Base-by-base conservation (phyloP, 2,113 vertebrate species). In the Tenrec ecaudatus region DNA sequence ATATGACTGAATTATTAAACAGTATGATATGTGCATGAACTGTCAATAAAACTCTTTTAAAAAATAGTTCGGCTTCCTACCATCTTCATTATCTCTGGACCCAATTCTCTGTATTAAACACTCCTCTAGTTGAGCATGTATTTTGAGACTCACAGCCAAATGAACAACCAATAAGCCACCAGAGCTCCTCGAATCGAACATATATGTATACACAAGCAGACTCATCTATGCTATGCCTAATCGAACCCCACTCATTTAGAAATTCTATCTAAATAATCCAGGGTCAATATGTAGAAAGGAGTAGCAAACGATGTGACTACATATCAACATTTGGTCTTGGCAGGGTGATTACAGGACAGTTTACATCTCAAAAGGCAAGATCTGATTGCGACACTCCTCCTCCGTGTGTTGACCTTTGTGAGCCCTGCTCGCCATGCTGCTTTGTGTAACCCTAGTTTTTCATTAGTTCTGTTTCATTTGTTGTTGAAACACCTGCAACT, bases 241-340 rank as follows among this genome's bases (percentile, higher is more conserved):
- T 53, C 33, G 11, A 69, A 75, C 25, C 17, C 23, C 5, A 19
- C 73, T 47, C 22, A 68, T 38, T 91, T 90, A 79, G 85, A 84
- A 89, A 77, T 81, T n/a, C 79, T 19, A 31, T 84, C n/a, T 69
- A 88, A 81, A 86, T 80, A 78, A 90, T 71, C 60, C 19, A 88
- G 40, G 3, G 2, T 66, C 81, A 92, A 73, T 90, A 71, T 40
- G 86, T 40, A 36, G 66, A 53, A 53, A 53, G 9, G 47, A 53
- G 47, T 53, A 53, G 47, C 47, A 53, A 53, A 53, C 47, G 11
- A 53, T 53, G 47, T 53, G 47, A 53, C 47, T 53, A 53, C 47
- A 5, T 53, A 53, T 53, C 47, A 53, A 14, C 47, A 53, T 53
- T 53, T 53, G 47, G 12, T 53, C 47, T 17, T 69, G 12, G 43